Evolutionary conservation across 1,140 invertebrate species (phyloP).

Genomic region (Rhyzopertha dominica): DNA sequence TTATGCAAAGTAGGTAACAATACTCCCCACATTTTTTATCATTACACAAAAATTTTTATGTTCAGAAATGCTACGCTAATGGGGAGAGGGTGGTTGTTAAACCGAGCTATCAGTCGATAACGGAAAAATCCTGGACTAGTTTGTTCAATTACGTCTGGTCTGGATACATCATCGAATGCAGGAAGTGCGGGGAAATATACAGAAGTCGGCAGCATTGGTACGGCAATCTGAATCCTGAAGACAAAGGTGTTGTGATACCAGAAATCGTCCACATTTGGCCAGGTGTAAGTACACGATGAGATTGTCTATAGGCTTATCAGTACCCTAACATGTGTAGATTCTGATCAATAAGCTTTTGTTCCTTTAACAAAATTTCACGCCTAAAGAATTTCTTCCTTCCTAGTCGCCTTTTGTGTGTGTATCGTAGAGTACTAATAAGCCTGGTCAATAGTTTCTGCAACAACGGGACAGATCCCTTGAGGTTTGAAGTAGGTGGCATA

Average conservation of each 20-base stretch:
- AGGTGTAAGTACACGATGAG: constrained; percentile 53
- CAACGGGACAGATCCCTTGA: not conserved
- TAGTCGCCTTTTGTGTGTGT: too few species aligned
- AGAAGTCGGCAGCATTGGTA: constrained; percentile 80
- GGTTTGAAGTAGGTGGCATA: constrained; percentile 34
- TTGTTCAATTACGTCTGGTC: constrained; percentile 76
- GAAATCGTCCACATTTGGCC: constrained; percentile 80
- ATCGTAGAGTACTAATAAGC: constrained; percentile 10
- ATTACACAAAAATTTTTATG: constrained; percentile 12
- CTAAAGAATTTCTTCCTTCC: too few species aligned
- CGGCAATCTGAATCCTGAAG: constrained; percentile 73
- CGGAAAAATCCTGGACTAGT: constrained; percentile 65
- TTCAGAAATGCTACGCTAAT: constrained; percentile 51
- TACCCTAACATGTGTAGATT: constrained; percentile 6
- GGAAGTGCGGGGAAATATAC: constrained; percentile 77
- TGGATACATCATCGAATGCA: constrained; percentile 76
- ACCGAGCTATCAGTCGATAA: constrained; percentile 54
- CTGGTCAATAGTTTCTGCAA: not conserved
- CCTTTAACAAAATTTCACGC: too few species aligned
- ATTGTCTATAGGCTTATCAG: constrained; percentile 13
- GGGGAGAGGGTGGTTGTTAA: constrained; percentile 62
- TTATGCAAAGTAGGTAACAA: constrained; percentile 55
- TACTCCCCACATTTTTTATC: constrained; percentile 14
- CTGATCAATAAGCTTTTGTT: too few species aligned
- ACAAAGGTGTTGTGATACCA: constrained; percentile 54